Evolutionary conservation across 2,797 vertebrate genomes (phyloP).

Genomic region (Crotalus adamanteus): DNA sequence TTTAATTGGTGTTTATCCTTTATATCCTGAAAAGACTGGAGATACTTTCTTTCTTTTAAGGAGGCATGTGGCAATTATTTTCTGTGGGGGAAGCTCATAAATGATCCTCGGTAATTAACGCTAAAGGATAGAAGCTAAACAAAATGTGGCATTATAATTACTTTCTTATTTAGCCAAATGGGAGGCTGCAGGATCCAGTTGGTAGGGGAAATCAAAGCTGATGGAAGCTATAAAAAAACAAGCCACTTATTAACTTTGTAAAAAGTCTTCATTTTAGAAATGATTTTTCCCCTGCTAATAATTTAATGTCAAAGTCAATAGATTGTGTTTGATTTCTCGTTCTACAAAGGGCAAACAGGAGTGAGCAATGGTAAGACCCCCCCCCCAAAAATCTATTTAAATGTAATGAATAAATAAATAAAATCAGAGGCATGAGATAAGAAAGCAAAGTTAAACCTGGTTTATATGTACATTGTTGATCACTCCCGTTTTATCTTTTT

Average conservation of each 20-base stretch:
- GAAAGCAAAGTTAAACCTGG: neutral
- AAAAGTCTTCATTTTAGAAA: neutral
- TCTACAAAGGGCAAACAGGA: neutral
- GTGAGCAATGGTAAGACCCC: neutral
- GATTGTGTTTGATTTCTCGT: neutral
- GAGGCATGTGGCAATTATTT: slow-evolving; percentile 61
- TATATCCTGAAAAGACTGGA: slow-evolving; percentile 49
- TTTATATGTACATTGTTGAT: neutral
- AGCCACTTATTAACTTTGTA: neutral
- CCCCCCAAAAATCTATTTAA: no score
- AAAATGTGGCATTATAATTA: slow-evolving; percentile 57
- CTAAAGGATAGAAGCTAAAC: slow-evolving; percentile 41
- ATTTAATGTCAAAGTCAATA: neutral
- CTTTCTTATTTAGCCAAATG: slow-evolving; percentile 37
- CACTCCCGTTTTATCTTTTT: neutral
- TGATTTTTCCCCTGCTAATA: neutral
- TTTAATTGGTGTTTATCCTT: slow-evolving; percentile 61
- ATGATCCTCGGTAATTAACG: slow-evolving; percentile 58
- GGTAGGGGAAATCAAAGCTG: neutral
- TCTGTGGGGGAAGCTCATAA: slow-evolving; percentile 29
- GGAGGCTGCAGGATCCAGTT: accelerated
- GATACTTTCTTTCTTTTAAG: slow-evolving; percentile 48
- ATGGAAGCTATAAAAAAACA: neutral
- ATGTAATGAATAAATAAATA: neutral
- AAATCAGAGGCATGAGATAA: neutral